Conservation (phyloP, 2,797 vertebrate species). For the Luscinia luscinia region DNA sequence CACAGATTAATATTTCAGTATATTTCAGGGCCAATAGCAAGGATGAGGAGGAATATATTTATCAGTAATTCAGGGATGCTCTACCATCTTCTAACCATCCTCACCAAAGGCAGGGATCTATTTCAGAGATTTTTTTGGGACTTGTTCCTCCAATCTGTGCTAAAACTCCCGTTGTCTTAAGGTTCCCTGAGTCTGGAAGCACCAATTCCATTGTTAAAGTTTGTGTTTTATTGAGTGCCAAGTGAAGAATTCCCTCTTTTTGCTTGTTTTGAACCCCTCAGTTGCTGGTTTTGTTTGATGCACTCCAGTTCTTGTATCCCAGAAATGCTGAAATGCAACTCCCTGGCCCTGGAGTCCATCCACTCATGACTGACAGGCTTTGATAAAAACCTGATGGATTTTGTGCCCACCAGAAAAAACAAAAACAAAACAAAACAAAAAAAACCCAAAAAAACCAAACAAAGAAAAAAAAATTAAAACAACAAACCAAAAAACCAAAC, state of each 20-base stretch:
- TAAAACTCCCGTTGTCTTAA: not conserved
- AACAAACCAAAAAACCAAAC: too few relatives aligned
- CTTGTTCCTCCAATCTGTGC: not conserved
- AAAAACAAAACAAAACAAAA: not conserved
- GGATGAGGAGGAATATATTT: not conserved
- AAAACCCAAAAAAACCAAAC: too few relatives aligned
- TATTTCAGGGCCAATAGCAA: not conserved
- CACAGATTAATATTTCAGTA: not conserved
- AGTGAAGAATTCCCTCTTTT: not conserved
- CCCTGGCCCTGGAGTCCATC: not conserved
- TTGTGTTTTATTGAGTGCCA: not conserved
- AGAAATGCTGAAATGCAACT: not conserved
- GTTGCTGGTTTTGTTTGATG: not conserved
- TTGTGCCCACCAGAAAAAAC: not conserved
- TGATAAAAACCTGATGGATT: not conserved
- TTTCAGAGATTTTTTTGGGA: not conserved
- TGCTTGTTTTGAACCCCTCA: not conserved
- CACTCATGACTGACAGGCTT: not conserved
- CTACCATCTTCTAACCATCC: fast-evolving
- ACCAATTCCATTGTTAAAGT: not conserved
- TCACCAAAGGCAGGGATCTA: fast-evolving
- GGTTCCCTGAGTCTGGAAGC: not conserved
- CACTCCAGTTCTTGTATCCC: not conserved
- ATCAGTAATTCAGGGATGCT: fast-evolving
- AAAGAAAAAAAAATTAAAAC: too few relatives aligned